Conservation (phyloP, 2,797 vertebrate genomes). For the Leptodactylus fallax region DNA sequence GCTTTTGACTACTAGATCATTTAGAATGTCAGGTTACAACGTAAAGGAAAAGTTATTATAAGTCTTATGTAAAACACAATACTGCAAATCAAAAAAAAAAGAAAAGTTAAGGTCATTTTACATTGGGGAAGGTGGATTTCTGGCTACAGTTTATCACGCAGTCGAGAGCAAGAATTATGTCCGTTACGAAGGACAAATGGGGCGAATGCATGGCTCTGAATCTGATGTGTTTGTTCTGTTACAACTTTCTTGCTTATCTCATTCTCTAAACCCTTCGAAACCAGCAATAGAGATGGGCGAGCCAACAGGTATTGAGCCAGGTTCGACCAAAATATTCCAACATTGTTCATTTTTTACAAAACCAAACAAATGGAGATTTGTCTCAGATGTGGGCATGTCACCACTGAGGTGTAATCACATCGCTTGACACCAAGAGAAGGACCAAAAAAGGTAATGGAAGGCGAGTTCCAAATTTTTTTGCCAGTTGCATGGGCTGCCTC, state of each 20-base stretch:
- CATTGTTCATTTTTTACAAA: no score
- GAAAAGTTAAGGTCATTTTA: background rate
- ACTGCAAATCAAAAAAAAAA: background rate
- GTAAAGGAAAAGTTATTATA: background rate
- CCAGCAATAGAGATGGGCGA: no score
- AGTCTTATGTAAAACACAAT: background rate
- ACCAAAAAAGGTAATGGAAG: no score
- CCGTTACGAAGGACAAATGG: background rate
- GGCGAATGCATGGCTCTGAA: background rate
- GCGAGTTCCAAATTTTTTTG: no score
- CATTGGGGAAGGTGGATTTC: background rate
- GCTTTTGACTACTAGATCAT: background rate
- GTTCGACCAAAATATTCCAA: no score
- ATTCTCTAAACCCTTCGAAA: no score
- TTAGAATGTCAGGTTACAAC: background rate
- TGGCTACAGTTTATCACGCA: background rate
- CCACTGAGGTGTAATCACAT: no score
- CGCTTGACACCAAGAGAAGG: no score
- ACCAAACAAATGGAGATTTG: no score
- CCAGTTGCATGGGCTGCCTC: no score
- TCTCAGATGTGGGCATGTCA: no score
- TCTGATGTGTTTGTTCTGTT: background rate
- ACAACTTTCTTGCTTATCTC: background rate
- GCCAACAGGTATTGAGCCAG: no score
- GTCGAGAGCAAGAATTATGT: background rate